Conservation (phyloP, 2,113 vertebrate genomes). For the Hemicordylus capensis region DNA sequence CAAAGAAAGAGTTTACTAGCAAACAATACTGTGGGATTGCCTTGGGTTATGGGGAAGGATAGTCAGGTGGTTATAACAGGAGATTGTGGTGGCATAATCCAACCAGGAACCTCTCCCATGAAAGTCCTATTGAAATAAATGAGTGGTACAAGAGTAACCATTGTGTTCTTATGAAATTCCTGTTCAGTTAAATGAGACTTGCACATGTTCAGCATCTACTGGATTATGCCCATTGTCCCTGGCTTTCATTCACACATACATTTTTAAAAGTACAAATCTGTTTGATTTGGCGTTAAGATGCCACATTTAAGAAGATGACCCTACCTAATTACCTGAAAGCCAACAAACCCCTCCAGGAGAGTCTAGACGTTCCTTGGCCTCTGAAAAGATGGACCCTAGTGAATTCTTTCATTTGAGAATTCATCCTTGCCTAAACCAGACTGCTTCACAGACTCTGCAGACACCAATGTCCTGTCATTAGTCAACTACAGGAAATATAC, state of each 20-base stretch:
- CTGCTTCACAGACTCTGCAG: conserved; percentile 65
- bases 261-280: conserved; percentile 14
- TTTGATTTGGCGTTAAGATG: conserved; percentile 23
- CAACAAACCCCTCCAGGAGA: conserved; percentile 37
- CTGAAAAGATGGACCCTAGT: conserved; percentile 15
- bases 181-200: neutral
- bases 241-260: neutral
- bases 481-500: conserved; percentile 80
- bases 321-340: conserved; percentile 3
- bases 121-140: neutral
- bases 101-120: neutral
- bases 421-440: conserved; percentile 39
- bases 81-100: neutral
- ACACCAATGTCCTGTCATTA: conserved; percentile 80
- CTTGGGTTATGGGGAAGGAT: neutral
- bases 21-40: neutral
- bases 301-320: neutral
- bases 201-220: neutral
- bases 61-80: neutral
- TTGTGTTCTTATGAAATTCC: neutral
- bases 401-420: conserved; percentile 54
- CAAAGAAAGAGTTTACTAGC: neutral
- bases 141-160: neutral
- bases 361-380: neutral
- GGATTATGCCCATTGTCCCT: neutral